phyloP scores from a whole-genome alignment of 2,888 invertebrate genomes.

The Exephanes ischioxanthus region DNA sequence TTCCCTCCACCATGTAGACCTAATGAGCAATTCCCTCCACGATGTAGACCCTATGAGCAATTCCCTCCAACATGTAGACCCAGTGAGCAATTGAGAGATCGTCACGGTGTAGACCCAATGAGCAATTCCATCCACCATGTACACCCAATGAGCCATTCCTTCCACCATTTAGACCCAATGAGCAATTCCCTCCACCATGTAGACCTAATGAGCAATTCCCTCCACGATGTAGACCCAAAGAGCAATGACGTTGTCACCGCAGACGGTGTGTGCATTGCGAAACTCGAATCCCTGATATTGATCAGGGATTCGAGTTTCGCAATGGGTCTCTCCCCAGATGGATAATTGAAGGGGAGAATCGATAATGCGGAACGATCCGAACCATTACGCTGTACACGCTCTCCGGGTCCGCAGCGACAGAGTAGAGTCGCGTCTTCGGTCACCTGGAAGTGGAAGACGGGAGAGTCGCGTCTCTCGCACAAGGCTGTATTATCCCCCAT shows the following conservation, averaged over 20 bases:
- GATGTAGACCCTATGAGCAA: slow-evolving; percentile 17
- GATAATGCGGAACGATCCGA: slow-evolving; percentile 57
- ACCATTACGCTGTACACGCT: slow-evolving; percentile 54
- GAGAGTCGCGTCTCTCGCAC: slow-evolving; percentile 50
- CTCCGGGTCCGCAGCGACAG: slow-evolving; percentile 30
- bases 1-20: neutral
- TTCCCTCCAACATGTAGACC: neutral
- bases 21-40: slow-evolving; percentile 23
- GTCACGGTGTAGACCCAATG: slow-evolving; percentile 7
- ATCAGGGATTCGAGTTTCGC: slow-evolving; percentile 31
- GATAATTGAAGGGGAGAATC: slow-evolving; percentile 56
- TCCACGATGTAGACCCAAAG: neutral
- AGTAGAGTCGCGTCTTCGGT: slow-evolving; percentile 59
- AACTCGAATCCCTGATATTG: too few species aligned
- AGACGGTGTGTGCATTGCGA: too few species aligned
- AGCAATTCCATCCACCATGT: neutral
- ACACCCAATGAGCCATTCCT: slow-evolving; percentile 8
- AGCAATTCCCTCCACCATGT: slow-evolving; percentile 5
- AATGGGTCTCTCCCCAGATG: slow-evolving; percentile 17
- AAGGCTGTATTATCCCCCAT: slow-evolving; percentile 64
- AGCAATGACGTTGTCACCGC: slow-evolving; percentile 22
- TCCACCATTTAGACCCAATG: neutral
- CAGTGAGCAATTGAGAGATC: too few species aligned
- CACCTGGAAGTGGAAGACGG: slow-evolving; percentile 16
- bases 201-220: slow-evolving; percentile 6